phyloP scores from a whole-genome alignment of 1,140 invertebrate genomes.

The Oedothorax gibbosus region DNA sequence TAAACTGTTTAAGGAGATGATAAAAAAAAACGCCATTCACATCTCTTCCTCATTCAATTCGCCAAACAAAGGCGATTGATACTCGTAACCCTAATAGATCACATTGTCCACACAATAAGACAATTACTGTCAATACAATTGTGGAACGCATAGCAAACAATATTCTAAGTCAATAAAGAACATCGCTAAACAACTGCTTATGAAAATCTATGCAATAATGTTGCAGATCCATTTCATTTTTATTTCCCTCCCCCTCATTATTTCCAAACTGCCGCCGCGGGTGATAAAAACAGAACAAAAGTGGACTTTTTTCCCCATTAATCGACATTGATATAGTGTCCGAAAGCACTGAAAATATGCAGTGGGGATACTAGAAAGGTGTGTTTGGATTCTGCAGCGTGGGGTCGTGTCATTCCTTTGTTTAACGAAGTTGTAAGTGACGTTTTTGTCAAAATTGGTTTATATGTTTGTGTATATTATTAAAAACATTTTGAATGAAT shows the following conservation, averaged over 20 bases:
- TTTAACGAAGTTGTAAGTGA: not conserved
- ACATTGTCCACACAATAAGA: slow-evolving; percentile 2
- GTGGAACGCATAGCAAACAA: slow-evolving; percentile 16
- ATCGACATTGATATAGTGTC: slow-evolving; percentile 55
- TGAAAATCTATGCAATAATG: slow-evolving; percentile 51
- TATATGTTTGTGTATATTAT: no score
- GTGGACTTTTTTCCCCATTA: slow-evolving; percentile 30
- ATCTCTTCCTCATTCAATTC: no score
- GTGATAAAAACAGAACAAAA: slow-evolving; percentile 2
- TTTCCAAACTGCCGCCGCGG: slow-evolving; percentile 23
- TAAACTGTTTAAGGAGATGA: no score
- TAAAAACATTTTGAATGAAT: no score
- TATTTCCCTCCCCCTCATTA: slow-evolving; percentile 35
- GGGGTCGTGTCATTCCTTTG: not conserved
- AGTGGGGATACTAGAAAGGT: slow-evolving; percentile 52
- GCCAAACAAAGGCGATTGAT: no score
- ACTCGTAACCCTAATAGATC: no score
- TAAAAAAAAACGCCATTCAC: no score
- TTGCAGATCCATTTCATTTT: slow-evolving; percentile 48
- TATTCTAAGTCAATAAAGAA: slow-evolving; percentile 14
- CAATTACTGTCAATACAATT: not conserved
- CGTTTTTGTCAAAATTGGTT: no score
- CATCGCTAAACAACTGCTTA: slow-evolving; percentile 36
- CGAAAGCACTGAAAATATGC: slow-evolving; percentile 32
- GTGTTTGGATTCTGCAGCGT: slow-evolving; percentile 9